Conservation (phyloP, 1,140 invertebrate species). For the Hermatobates lingyangjiaoensis region DNA sequence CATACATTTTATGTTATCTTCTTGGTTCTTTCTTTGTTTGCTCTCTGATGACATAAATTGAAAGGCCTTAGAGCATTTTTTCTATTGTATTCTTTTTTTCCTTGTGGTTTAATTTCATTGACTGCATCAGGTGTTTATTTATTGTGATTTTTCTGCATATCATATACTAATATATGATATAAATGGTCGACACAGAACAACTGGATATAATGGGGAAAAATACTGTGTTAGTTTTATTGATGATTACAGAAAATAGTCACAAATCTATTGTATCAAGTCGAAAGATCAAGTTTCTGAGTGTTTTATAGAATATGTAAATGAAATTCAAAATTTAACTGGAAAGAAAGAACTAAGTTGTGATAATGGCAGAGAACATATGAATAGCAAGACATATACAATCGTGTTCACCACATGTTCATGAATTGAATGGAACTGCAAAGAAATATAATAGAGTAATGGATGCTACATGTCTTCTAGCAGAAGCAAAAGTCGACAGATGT, state of each 20-base stretch:
- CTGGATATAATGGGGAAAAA: conserved; percentile 13
- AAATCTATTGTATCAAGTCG: conserved; percentile 12
- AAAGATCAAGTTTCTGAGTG: conserved; percentile 15
- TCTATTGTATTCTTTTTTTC: too few relatives aligned
- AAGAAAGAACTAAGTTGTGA: conserved; percentile 8
- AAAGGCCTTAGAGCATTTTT: too few relatives aligned
- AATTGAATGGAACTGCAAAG: conserved; percentile 8
- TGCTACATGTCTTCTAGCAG: conserved; percentile 12
- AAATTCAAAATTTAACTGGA: conserved; percentile 2
- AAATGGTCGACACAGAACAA: conserved; percentile 7
- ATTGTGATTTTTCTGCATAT: too few relatives aligned
- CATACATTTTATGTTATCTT: too few relatives aligned
- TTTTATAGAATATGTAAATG: conserved; percentile 15
- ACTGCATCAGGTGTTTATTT: too few relatives aligned
- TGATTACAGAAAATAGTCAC: conserved; percentile 18
- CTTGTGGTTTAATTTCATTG: too few relatives aligned
- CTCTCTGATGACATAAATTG: too few relatives aligned
- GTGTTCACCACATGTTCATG: background rate
- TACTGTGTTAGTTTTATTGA: conserved; percentile 20
- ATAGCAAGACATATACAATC: background rate
- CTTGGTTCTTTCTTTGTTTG: too few relatives aligned
- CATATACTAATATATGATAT: too few relatives aligned
- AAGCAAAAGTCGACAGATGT: conserved; percentile 4
- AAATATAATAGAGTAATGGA: conserved; percentile 10
- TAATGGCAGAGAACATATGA: conserved; percentile 11